Conservation (phyloP, 2,797 vertebrate species). For the Xenops minutus region DNA sequence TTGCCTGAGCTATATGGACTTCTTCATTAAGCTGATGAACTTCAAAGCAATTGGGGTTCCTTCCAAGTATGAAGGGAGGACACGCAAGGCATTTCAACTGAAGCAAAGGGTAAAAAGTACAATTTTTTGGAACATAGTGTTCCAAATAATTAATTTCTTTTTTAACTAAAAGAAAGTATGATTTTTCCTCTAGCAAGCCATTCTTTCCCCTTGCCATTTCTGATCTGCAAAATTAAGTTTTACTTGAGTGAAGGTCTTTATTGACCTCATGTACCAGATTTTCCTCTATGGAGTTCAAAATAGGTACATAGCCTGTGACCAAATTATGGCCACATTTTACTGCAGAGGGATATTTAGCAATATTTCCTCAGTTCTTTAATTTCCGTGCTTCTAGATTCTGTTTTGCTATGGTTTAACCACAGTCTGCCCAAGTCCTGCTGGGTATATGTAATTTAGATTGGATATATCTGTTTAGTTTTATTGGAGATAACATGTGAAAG, state of each 20-base stretch:
- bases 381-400: not conserved
- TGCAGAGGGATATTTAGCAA: not conserved
- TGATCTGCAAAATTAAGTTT: not conserved
- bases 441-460: not conserved
- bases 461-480: not conserved
- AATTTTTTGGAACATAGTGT: not conserved
- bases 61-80: slow-evolving; percentile 43
- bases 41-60: slow-evolving; percentile 3
- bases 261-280: not conserved
- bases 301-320: not conserved
- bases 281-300: not conserved
- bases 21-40: slow-evolving; percentile 56
- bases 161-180: not conserved
- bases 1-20: slow-evolving; percentile 17
- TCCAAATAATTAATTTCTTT: not conserved
- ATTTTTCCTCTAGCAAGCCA: not conserved
- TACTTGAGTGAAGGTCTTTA: not conserved
- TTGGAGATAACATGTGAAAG: not conserved
- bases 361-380: not conserved
- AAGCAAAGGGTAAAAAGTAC: not conserved
- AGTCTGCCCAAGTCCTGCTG: not conserved
- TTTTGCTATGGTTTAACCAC: not conserved
- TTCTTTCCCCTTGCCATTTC: not conserved
- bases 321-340: not conserved
- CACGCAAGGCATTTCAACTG: not conserved